These are phyloP conservation scores for Glaucomys volans DNA, from an alignment of 2,113 vertebrate genomes.

Conservation along the genomic window DNA sequence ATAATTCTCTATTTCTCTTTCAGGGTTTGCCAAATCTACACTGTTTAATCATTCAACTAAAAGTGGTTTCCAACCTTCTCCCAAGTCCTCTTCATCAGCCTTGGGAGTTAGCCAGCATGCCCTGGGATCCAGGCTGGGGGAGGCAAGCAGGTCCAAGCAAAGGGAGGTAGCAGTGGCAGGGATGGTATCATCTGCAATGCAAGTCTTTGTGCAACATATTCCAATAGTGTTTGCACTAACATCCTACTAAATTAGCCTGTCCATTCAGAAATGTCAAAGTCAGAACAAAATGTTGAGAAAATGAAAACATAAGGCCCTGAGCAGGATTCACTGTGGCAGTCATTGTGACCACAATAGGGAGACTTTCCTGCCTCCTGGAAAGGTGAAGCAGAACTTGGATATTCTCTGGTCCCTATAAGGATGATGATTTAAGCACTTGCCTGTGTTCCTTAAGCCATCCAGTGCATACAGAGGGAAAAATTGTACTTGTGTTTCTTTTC, in stretches of 20 bases:
- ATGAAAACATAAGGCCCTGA: background rate
- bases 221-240: background rate
- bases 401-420: background rate
- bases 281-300: conserved; percentile 29
- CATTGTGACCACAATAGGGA: background rate
- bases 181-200: background rate
- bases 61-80: background rate
- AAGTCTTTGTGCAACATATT: background rate
- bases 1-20: background rate
- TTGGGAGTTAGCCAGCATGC: background rate
- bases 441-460: background rate
- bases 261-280: background rate
- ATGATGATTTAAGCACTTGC: background rate
- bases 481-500: background rate
- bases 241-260: background rate
- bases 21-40: background rate
- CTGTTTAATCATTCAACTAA: background rate
- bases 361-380: background rate
- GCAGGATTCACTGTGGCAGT: background rate
- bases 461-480: conserved; percentile 21
- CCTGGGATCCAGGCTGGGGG: background rate
- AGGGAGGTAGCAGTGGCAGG: too few relatives aligned
- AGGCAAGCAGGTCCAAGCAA: background rate
- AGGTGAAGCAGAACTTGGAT: background rate
- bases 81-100: background rate